phyloP scores from a whole-genome alignment of 1,140 invertebrate species.

The Gryon sp. region DNA sequence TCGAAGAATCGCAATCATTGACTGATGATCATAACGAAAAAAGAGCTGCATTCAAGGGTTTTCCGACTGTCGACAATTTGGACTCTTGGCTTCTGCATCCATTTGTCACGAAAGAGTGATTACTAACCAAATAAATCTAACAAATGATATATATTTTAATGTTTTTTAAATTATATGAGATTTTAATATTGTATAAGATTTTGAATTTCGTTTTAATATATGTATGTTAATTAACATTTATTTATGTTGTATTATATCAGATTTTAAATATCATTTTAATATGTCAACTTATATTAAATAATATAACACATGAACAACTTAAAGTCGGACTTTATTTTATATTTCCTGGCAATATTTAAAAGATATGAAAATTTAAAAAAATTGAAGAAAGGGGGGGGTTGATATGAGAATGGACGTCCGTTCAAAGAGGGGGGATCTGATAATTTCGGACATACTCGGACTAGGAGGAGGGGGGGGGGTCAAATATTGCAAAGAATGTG shows the following conservation, averaged over 20 bases:
- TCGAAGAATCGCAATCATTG: not conserved
- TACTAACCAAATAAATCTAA: not conserved
- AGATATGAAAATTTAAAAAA: not conserved
- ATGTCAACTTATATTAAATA: no score
- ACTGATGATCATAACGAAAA: not conserved
- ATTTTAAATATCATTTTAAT: not conserved
- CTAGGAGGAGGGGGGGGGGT: not conserved
- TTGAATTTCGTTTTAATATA: no score
- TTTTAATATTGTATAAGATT: not conserved
- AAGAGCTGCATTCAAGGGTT: slow-evolving; percentile 9
- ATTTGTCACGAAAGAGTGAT: slow-evolving; percentile 19
- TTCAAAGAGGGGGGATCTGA: not conserved
- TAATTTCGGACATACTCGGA: slow-evolving; percentile 5
- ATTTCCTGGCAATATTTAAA: not conserved
- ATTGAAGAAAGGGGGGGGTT: slow-evolving; percentile 1
- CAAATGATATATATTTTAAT: not conserved
- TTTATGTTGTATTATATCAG: no score
- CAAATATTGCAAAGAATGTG: no score
- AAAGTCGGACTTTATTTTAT: not conserved
- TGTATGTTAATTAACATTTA: no score
- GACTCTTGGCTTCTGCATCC: slow-evolving; percentile 23
- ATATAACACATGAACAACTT: no score
- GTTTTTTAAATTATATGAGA: not conserved
- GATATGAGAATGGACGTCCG: no score
- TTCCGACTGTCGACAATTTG: slow-evolving; percentile 17